These are phyloP conservation scores for Palythoa heliodiscus DNA, from an alignment of 92 coral and sea anemone species.

Conservation along the genomic window DNA sequence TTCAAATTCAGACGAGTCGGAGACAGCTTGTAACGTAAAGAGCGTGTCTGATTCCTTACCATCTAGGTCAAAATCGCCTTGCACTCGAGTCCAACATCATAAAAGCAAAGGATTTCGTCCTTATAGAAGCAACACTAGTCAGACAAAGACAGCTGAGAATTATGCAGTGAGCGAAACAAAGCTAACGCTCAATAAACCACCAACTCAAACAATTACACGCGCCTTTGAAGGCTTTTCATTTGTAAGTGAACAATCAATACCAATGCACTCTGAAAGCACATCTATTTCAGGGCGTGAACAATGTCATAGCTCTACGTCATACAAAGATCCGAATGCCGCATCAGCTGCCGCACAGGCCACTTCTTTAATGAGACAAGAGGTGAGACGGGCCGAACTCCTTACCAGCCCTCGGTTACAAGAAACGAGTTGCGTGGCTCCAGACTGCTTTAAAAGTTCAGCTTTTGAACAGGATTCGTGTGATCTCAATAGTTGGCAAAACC, in stretches of 20 bases:
- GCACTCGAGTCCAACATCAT: not conserved
- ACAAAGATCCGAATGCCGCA: not conserved
- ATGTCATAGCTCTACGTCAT: not conserved
- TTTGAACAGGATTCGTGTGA: not conserved
- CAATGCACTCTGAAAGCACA: not conserved
- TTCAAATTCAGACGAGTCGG: conserved; percentile 6
- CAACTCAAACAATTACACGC: not conserved
- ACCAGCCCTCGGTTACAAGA: not conserved
- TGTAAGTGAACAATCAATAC: not conserved
- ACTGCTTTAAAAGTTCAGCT: not conserved
- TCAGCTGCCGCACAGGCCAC: not conserved
- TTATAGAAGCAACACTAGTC: not conserved
- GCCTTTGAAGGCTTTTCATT: not conserved
- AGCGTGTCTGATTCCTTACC: not conserved
- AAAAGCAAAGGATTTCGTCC: conserved; percentile 28
- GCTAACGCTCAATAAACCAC: not conserved
- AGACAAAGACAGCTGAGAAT: not conserved
- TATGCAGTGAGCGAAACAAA: too few species aligned
- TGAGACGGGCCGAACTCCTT: not conserved
- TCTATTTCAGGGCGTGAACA: not conserved
- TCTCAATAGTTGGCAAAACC: conserved; percentile 11
- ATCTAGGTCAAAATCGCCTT: not conserved
- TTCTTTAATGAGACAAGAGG: not conserved
- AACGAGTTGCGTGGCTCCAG: not conserved
- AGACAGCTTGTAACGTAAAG: not conserved